These are phyloP conservation scores for Craseonycteris thonglongyai DNA, from an alignment of 2,113 vertebrate species.

Conservation along the genomic window DNA sequence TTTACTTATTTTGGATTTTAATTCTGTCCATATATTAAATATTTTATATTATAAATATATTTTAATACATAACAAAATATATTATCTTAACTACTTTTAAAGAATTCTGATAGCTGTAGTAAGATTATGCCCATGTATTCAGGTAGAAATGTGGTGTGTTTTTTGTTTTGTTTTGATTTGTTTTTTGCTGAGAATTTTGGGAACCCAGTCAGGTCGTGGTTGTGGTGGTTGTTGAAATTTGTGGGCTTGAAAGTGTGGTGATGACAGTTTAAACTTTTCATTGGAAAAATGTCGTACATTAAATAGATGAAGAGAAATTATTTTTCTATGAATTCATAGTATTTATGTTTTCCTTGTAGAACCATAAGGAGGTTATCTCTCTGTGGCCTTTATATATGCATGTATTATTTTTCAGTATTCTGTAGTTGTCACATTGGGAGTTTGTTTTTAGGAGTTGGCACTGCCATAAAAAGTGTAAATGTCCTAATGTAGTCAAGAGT, in stretches of 20 bases:
- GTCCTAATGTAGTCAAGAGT: neutral
- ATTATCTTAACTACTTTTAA: neutral
- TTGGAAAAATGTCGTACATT: neutral
- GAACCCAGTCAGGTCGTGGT: neutral
- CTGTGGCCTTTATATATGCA: neutral
- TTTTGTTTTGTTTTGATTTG: neutral
- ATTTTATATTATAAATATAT: no score
- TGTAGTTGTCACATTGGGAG: neutral
- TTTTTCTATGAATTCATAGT: neutral
- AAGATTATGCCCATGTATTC: neutral
- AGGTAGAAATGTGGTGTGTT: neutral
- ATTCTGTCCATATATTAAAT: neutral
- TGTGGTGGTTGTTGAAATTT: neutral
- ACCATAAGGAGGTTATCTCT: neutral
- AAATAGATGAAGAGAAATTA: neutral
- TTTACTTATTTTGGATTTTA: neutral
- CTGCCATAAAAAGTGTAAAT: neutral
- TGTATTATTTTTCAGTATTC: neutral
- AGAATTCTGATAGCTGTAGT: neutral
- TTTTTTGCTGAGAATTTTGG: neutral
- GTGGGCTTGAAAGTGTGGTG: neutral
- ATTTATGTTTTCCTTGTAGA: neutral
- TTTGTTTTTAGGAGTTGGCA: neutral
- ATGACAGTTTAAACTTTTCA: neutral
- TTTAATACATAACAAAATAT: no score